Evolutionary conservation across 2,888 invertebrate species (phyloP), one percentile per base, ranked within the genome.

Genomic region (Neria commutata): DNA sequence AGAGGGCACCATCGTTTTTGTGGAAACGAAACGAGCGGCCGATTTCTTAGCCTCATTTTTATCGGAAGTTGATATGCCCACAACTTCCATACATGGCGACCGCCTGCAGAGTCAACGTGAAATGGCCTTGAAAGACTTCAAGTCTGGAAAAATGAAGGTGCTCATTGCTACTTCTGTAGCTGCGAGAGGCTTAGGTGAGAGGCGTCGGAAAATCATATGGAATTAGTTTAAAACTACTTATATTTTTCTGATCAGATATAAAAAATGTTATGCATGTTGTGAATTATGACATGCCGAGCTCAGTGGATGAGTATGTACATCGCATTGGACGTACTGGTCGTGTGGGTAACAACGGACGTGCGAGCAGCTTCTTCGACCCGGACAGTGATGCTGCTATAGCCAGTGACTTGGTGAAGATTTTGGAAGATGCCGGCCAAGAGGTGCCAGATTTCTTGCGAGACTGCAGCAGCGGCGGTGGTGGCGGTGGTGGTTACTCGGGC

Each of bases 41-140:
- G 98, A 98, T 80, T 96, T 94, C 76, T 83, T 95, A 21, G 97
- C 95, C 0, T 88, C 91, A 0, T 87, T 88, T 69, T 80, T 98
- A 26, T 92, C 91, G 0, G 92, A 94, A 77, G 85, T 86, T n/a
- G 87, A 89, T 57, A 86, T 89, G 58, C 91, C 95, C 6, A 97
- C 97, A 0, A 96, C 98, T 3, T 97, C 97, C 37, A 99, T 99
- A 75, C 99, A 99, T 82, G 99, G 99, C 33, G 98, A 99, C 83
- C 89, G 98, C 48, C 88, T 91, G 72, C 99, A 99, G 80, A 86
- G 91, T 51, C 98, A 99, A 80, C 87, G 99, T 52, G 99, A 99
- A 82, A 92, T 94, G 71, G 98, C 99, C 10, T 84, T 99, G 56
- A 86, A 90, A 58, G 92, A 95, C 76, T 98, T 99, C 81, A 91